Evolutionary conservation across 2,113 vertebrate genomes (phyloP).

Genomic region (Eudyptes chrysolophus): DNA sequence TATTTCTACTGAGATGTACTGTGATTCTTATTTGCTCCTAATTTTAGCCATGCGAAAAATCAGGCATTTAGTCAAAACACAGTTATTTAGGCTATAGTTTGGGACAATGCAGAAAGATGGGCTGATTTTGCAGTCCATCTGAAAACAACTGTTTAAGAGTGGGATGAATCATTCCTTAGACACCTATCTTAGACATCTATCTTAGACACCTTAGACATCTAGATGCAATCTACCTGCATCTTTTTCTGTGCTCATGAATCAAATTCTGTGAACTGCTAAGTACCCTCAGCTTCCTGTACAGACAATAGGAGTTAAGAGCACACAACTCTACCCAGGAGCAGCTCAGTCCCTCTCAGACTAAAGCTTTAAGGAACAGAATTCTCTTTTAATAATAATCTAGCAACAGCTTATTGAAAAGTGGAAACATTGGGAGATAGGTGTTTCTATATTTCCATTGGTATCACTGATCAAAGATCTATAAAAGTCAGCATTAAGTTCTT

Average conservation of each 20-base stretch:
- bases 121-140: neutral
- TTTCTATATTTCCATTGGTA: neutral
- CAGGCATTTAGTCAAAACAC: neutral
- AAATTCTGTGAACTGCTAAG: neutral
- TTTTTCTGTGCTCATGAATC: neutral
- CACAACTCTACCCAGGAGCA: neutral
- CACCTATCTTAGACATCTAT: neutral
- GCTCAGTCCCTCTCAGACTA: neutral
- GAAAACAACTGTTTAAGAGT: neutral
- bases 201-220: neutral
- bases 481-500: constrained; percentile 12
- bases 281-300: neutral
- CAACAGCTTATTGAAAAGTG: neutral
- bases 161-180: neutral
- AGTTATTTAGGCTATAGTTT: neutral
- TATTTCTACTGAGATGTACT: neutral
- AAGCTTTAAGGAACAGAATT: neutral
- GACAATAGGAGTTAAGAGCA: neutral
- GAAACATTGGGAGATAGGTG: neutral
- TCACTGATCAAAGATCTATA: constrained; percentile 13
- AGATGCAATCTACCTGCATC: neutral
- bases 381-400: neutral
- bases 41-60: neutral
- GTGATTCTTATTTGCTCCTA: neutral
- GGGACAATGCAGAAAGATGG: neutral